phyloP scores from a whole-genome alignment of 2,113 vertebrate genomes.

The Plestiodon gilberti region DNA sequence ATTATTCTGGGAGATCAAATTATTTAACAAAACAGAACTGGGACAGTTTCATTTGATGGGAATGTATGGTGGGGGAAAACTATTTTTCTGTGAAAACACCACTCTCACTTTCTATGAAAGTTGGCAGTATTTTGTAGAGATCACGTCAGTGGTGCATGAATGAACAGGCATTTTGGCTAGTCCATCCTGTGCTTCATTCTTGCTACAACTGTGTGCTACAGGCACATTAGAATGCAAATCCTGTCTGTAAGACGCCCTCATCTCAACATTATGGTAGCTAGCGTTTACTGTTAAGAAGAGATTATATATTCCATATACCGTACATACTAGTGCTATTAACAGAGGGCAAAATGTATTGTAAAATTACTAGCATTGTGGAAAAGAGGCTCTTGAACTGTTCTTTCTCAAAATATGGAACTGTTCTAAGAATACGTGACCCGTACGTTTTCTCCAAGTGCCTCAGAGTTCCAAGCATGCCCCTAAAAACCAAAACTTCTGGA shows the following conservation, averaged over 20 bases:
- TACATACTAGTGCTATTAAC: not conserved
- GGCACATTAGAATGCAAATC: not conserved
- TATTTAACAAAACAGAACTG: not conserved
- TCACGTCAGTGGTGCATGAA: not conserved
- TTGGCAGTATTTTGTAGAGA: not conserved
- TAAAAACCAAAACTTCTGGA: not conserved
- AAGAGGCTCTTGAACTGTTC: not conserved
- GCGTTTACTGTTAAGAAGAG: not conserved
- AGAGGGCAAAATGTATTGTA: not conserved
- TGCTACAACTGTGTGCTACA: not conserved
- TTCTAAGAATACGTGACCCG: not conserved
- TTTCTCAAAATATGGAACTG: not conserved
- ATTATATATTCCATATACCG: not conserved
- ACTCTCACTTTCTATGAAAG: conserved; percentile 25
- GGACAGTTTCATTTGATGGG: not conserved
- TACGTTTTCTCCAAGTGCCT: not conserved
- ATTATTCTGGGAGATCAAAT: not conserved
- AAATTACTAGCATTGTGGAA: not conserved
- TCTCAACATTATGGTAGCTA: not conserved
- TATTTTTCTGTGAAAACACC: conserved; percentile 25
- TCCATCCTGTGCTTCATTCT: not conserved
- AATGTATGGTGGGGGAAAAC: not conserved
- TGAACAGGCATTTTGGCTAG: not conserved
- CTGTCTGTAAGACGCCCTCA: not conserved
- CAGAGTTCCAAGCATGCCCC: not conserved